Conservation (phyloP, 2,797 vertebrate genomes). For the Semotilus atromaculatus region DNA sequence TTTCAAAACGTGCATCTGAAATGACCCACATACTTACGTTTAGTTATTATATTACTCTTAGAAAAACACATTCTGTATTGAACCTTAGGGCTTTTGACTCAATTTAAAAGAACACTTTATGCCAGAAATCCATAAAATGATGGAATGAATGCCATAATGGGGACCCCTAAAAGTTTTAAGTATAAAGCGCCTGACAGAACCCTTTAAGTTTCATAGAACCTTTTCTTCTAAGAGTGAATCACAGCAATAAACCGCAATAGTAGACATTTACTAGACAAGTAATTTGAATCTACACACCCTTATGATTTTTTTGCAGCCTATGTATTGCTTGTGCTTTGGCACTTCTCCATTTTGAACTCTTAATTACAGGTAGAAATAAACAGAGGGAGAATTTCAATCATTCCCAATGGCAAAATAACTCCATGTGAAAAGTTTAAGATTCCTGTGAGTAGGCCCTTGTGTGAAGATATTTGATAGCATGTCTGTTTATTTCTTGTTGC, state of each 20-base stretch:
- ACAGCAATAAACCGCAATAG: neutral
- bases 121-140: neutral
- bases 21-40: neutral
- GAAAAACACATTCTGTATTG: neutral
- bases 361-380: slow-evolving; percentile 45
- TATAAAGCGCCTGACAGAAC: too few species aligned
- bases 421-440: slow-evolving; percentile 60
- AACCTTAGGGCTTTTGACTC: neutral
- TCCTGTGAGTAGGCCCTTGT: slow-evolving; percentile 59
- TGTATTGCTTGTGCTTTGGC: neutral
- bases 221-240: neutral
- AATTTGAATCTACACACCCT: neutral
- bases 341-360: neutral
- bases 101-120: neutral
- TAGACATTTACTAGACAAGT: neutral
- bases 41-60: neutral
- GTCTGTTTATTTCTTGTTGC: slow-evolving; percentile 57
- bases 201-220: too few species aligned
- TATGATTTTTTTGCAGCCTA: neutral
- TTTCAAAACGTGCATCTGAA: neutral
- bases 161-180: too few species aligned
- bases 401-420: slow-evolving; percentile 55
- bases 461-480: slow-evolving; percentile 57
- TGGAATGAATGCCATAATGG: too few species aligned
- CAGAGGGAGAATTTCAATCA: slow-evolving; percentile 48